Evolutionary conservation across 2,113 vertebrate species (phyloP).

Genomic region (Nanorana parkeri): DNA sequence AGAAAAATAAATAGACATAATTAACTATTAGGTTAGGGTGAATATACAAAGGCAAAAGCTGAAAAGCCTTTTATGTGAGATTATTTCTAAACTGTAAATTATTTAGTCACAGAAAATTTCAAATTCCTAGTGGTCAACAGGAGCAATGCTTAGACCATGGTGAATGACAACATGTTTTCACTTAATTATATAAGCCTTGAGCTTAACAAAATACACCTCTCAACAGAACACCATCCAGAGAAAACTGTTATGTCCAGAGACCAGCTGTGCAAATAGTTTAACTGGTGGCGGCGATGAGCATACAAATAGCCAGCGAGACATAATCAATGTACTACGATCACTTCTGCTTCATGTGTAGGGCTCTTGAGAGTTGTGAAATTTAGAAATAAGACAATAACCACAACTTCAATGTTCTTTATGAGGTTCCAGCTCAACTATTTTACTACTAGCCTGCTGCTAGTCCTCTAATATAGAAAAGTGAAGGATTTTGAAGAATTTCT

Average conservation of each 20-base stretch:
- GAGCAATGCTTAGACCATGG: conserved; percentile 45
- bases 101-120: background rate
- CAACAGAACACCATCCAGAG: conserved; percentile 67
- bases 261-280: conserved; percentile 73
- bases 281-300: conserved; percentile 62
- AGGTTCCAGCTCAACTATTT: conserved; percentile 22
- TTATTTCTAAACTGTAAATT: background rate
- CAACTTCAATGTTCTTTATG: conserved; percentile 21
- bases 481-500: conserved; percentile 69
- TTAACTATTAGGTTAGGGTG: too few relatives aligned
- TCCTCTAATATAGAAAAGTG: conserved; percentile 60
- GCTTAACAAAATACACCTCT: conserved; percentile 79
- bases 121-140: background rate
- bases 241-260: conserved; percentile 64
- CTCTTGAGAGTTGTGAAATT: conserved; percentile 43
- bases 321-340: conserved; percentile 49
- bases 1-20: too few relatives aligned
- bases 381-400: conserved; percentile 5
- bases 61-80: too few relatives aligned
- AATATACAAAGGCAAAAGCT: too few relatives aligned
- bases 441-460: conserved; percentile 60
- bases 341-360: conserved; percentile 38
- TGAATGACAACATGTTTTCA: conserved; percentile 30
- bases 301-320: conserved; percentile 58
- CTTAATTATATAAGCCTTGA: conserved; percentile 71